Evolutionary conservation across 2,113 vertebrate genomes (phyloP).

Genomic region (Kryptolebias marmoratus): DNA sequence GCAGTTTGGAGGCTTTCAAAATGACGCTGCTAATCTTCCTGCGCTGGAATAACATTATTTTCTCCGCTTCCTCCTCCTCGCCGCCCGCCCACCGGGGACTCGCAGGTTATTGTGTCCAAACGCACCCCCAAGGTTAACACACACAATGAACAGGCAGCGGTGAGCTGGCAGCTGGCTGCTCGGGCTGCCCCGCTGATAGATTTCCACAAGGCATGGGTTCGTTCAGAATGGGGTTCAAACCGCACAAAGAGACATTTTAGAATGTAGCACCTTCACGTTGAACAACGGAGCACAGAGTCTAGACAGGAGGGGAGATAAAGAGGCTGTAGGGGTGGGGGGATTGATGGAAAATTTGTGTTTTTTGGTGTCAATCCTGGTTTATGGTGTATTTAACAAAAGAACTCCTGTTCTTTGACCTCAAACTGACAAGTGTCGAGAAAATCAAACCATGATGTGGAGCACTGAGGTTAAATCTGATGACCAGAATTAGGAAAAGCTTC

Average conservation of each 20-base stretch:
- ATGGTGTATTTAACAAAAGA: constrained; percentile 7
- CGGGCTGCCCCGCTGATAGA: neutral
- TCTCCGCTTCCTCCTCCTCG: constrained; percentile 25
- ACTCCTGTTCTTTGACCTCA: constrained; percentile 30
- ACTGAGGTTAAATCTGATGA: neutral
- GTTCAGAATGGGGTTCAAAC: neutral
- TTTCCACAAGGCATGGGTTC: constrained; percentile 14
- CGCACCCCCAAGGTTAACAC: constrained; percentile 26
- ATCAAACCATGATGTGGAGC: neutral
- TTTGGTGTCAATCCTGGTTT: constrained; percentile 28
- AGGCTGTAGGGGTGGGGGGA: no score
- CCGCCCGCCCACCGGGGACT: constrained; percentile 37
- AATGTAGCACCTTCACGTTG: neutral
- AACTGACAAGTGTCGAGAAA: neutral
- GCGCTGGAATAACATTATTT: constrained; percentile 41
- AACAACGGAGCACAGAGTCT: constrained; percentile 8
- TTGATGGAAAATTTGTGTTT: neutral
- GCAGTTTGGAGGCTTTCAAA: constrained; percentile 47
- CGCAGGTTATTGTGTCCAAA: constrained; percentile 28
- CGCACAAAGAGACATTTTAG: neutral
- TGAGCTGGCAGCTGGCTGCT: constrained; percentile 12
- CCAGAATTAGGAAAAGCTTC: neutral
- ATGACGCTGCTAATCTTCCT: constrained; percentile 49
- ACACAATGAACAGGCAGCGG: constrained; percentile 20
- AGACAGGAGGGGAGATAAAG: neutral